Percentiles rank a stretch among this genome's conserved stretches.
These are phyloP conservation scores for Bombylius major DNA, from an alignment of 2,888 invertebrate genomes.

Conservation along the genomic window DNA sequence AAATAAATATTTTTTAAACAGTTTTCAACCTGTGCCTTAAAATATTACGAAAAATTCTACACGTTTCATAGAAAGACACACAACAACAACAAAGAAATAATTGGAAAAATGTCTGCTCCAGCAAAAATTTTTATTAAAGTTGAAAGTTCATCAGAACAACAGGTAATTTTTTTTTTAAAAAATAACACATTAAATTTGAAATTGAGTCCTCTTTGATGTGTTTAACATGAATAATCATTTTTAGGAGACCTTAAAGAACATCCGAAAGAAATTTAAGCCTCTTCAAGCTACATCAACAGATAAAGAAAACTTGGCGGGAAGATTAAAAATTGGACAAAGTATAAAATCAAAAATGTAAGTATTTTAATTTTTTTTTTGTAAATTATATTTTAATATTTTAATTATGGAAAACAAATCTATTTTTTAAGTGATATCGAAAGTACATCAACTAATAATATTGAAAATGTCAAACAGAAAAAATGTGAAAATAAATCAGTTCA, in stretches of 20 bases:
- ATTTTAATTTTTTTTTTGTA: background rate
- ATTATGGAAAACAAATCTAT: background rate
- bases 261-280: slow-evolving; percentile 58
- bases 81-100: slow-evolving; percentile 14
- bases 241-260: slow-evolving; percentile 45
- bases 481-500: slow-evolving; percentile 39
- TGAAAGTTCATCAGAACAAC: slow-evolving; percentile 34
- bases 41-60: too few relatives aligned
- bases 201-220: background rate
- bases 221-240: slow-evolving; percentile 1
- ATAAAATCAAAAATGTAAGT: slow-evolving; percentile 42
- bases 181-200: background rate
- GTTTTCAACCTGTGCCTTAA: too few relatives aligned
- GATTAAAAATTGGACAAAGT: slow-evolving; percentile 42
- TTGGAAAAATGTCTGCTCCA: slow-evolving; percentile 32
- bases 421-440: slow-evolving; percentile 25
- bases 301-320: slow-evolving; percentile 64
- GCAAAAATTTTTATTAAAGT: slow-evolving; percentile 34
- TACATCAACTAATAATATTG: slow-evolving; percentile 11
- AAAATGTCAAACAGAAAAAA: slow-evolving; percentile 36
- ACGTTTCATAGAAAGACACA: too few relatives aligned
- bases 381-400: background rate
- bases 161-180: slow-evolving; percentile 16
- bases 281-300: slow-evolving; percentile 58
- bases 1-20: too few relatives aligned